Evolutionary conservation across 1,140 invertebrate species (phyloP).

Genomic region (honey bee (Apis mellifera)): Amel_HAv3.1 CM009937.2:2157501-2158000

Average conservation of each 20-base stretch:
- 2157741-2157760: no score
- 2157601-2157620: constrained; percentile 17
- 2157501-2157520: constrained; percentile 30
- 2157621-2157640: not conserved
- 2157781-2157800: not conserved
- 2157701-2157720: not conserved
- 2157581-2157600: constrained; percentile 36
- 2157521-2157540: constrained; percentile 32
- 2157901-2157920: no score
- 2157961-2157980: no score
- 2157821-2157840: no score
- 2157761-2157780: no score
- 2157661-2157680: constrained; percentile 22
- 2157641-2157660: not conserved
- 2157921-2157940: not conserved
- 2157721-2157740: not conserved
- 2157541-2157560: constrained; percentile 49
- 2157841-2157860: no score
- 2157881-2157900: no score
- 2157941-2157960: no score
- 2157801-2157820: not conserved
- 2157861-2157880: no score
- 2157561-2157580: constrained; percentile 51
- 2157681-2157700: not conserved
- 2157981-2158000: not conserved